Conservation (phyloP, 2,113 vertebrate genomes). For the Sinosuthora webbiana region DNA sequence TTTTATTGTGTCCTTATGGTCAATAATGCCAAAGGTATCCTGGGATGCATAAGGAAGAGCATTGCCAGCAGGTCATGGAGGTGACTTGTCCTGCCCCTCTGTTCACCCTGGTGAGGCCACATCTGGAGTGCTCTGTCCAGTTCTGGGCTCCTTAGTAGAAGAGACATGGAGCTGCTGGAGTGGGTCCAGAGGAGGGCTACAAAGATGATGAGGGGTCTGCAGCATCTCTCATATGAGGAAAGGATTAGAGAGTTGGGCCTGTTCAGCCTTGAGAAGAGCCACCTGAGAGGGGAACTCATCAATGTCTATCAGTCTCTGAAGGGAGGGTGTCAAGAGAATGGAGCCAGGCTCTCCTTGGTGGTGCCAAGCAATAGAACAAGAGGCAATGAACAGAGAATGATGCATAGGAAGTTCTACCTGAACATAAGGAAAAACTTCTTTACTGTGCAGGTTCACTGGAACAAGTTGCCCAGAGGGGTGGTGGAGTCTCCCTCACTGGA, state of each 20-base stretch:
- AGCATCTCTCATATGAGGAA: neutral
- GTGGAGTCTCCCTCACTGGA: neutral
- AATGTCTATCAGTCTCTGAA: neutral
- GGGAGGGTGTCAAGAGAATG: neutral
- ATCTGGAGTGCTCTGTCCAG: neutral
- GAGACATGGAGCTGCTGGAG: neutral
- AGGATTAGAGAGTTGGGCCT: neutral
- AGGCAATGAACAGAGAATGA: neutral
- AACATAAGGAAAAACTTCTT: neutral
- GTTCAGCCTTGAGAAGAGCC: neutral
- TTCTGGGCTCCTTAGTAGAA: neutral
- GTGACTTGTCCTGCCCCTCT: neutral
- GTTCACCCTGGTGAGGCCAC: neutral
- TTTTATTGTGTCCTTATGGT: neutral
- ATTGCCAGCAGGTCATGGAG: rapidly evolving
- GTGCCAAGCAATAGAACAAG: neutral
- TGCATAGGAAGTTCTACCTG: neutral
- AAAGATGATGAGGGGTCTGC: neutral
- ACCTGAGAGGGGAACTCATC: neutral
- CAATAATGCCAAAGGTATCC: neutral
- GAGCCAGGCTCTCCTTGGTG: rapidly evolving
- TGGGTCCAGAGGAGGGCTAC: neutral
- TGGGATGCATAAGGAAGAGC: neutral
- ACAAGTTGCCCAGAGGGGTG: neutral
- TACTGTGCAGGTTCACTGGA: neutral